phyloP scores from a whole-genome alignment of 2,797 vertebrate species.

The Chloroceryle inda region DNA sequence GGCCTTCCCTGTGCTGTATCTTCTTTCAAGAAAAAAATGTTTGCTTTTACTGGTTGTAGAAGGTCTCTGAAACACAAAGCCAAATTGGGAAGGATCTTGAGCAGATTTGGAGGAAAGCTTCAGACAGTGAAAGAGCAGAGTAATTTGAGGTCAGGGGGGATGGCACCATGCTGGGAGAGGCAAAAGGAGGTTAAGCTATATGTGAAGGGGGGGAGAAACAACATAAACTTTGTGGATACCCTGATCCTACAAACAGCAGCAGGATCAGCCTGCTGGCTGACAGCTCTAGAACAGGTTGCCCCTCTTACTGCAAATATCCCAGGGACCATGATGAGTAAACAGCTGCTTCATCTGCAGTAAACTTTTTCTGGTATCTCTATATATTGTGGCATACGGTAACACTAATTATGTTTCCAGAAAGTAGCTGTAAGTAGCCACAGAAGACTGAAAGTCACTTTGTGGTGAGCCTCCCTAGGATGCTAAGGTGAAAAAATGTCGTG shows the following conservation, averaged over 20 bases:
- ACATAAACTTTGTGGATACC: not conserved
- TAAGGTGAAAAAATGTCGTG: not conserved
- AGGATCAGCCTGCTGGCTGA: not conserved
- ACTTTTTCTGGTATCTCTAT: not conserved
- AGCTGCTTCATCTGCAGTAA: not conserved
- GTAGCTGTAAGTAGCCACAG: not conserved
- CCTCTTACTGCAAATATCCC: not conserved
- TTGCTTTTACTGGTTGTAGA: not conserved
- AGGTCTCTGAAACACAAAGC: not conserved
- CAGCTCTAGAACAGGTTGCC: not conserved
- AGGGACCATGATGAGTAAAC: not conserved
- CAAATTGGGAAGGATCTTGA: not conserved
- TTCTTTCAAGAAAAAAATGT: not conserved
- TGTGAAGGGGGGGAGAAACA: not conserved
- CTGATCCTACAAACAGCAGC: not conserved
- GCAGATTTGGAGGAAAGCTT: not conserved
- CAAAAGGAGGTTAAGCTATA: fast-evolving
- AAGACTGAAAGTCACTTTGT: not conserved
- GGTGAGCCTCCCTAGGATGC: not conserved
- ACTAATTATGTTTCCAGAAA: not conserved
- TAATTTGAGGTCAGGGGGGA: not conserved
- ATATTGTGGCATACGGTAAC: fast-evolving
- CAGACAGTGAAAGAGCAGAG: not conserved
- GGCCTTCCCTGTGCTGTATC: not conserved
- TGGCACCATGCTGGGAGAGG: fast-evolving